Base-by-base conservation (phyloP, 2,797 vertebrate species). In the Sebastes melanostomus region DNA sequence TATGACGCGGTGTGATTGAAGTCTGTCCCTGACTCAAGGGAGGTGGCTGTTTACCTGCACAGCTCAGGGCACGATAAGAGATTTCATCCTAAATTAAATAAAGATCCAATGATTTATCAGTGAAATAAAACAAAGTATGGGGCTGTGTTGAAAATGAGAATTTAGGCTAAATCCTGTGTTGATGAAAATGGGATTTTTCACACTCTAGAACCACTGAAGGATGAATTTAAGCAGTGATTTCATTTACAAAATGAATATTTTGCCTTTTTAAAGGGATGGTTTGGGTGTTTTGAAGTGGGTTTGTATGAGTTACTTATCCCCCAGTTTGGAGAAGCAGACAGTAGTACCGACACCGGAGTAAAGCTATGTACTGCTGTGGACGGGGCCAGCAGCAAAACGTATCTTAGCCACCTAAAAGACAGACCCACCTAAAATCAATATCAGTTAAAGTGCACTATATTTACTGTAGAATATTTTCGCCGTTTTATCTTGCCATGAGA, bases 1-100 rank as follows among this genome's bases (percentile, higher is more conserved):
- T 66, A 86, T 11, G 42, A 61, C 3, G 34, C 6, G 7, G 2
- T n/a, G 46, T 62, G 75, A 83, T 54, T 85, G 65, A 66, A 52
- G 58, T 70, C 11, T 5, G 63, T 60, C 68, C 25, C 36, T 42
- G 66, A 32, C 14, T 36, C 42, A 3, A 16, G 20, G 58, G 54
- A 67, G 59, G 11, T 6, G 34, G 18, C 14, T 46, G 77, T 78
- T 78, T 77, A 73, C 55, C 54, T 62, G 59, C 42, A 30, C 46
- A 14, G 61, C 42, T 66, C 59, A 27, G 55, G 18, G 6, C 54
- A 2, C 3, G n/a, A 12, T 4, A 66, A 27, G 12, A 25, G 3
- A 72, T 38, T 61, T 61, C 32, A 7, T 18, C 14, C 24, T 8
- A 36, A 75, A 27, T n/a, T 4, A 22, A 9, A 42, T 56, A n/a